Base-by-base conservation (phyloP, 2,888 invertebrate species). In the Macrophya annulata region DNA sequence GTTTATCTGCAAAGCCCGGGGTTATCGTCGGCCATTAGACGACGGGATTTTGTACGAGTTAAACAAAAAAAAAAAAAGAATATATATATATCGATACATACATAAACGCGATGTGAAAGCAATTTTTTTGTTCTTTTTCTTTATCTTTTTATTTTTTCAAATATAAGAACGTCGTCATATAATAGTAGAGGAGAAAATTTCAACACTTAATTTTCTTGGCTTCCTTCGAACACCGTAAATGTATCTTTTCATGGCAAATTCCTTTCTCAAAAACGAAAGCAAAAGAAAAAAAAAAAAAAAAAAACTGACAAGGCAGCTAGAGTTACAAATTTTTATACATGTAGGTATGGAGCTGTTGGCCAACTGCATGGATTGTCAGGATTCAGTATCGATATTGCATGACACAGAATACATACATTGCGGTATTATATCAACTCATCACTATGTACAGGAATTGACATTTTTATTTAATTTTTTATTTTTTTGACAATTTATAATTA, bases 381-480 rank as follows among this genome's bases (percentile, higher is more conserved):
- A 83, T 83, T 83, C 83, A 9, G 83, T 83, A 83, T 83, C 83
- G 68, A 68, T 62, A 83, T 83, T 83, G 45, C 83, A 37, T 21
- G 83, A 65, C 51, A 59, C 9, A n/a, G 9, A 6, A 17, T 77
- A 55, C 31, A 21, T 51, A 12, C 31, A 31, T 68, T 31, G 31
- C 21, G n/a, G n/a, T n/a, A n/a, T n/a, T 31, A 1, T 68, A 12
- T 31, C 65, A 68, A 25, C 25, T 25, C 4, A 25, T 25, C 25
- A 31, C 3, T n/a, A n/a, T n/a, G n/a, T n/a, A n/a, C n/a, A n/a
- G n/a, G 31, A 31, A 31, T 31, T 3, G 31, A 31, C 31, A n/a
- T n/a, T n/a, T n/a, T n/a, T 31, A 31, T 3, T 31, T 31, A 31
- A 31, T 31, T 31, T 31, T 3, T 31, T 31, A n/a, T 31, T 2